These are phyloP conservation scores for Ganaspis brasiliensis DNA, from an alignment of 2,888 invertebrate genomes.

Conservation along the genomic window DNA sequence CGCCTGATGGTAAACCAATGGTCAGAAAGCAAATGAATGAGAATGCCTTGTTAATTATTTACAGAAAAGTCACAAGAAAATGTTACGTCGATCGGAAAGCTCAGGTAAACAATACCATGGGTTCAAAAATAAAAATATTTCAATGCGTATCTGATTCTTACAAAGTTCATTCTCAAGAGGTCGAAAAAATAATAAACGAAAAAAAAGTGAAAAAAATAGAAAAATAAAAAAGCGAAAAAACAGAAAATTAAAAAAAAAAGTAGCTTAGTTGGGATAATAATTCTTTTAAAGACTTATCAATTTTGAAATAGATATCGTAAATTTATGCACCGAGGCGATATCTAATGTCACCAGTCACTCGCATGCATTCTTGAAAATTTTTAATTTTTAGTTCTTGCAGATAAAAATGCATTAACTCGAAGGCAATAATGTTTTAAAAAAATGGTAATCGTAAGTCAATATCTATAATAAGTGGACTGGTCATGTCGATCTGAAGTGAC, in stretches of 20 bases:
- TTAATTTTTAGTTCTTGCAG: constrained; percentile 19
- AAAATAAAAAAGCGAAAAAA: no score
- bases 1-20: constrained; percentile 83
- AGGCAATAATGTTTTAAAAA: constrained; percentile 28
- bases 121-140: no score
- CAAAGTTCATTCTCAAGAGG: no score
- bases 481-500: constrained; percentile 9
- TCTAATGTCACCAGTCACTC: not conserved
- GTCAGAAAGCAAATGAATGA: constrained; percentile 69
- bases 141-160: no score
- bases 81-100: constrained; percentile 20
- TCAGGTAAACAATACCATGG: constrained; percentile 7
- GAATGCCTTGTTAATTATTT: constrained; percentile 43
- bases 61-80: constrained; percentile 26
- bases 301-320: not conserved
- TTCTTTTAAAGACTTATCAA: not conserved
- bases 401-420: constrained; percentile 29
- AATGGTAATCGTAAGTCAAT: constrained; percentile 30
- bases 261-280: not conserved
- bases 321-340: not conserved
- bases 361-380: not conserved
- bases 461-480: constrained; percentile 7
- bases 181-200: no score
- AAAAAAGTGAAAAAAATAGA: no score
- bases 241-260: not conserved